Evolutionary conservation across 2,797 vertebrate species (phyloP), one percentile per base, ranked within the genome.

Genomic region (Arnoldichthys spilopterus): DNA sequence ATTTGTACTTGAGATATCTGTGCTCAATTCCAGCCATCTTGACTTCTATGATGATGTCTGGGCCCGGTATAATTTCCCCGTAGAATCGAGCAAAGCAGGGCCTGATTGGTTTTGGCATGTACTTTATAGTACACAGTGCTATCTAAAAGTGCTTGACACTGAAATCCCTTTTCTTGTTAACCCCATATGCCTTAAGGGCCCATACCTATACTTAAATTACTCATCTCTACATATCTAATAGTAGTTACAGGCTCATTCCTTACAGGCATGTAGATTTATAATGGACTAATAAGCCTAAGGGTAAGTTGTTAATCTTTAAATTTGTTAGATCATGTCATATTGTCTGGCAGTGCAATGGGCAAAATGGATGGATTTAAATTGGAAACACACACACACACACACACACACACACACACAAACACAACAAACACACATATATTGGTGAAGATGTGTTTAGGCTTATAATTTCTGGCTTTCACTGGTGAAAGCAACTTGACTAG

Each of bases 81-180:
- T n/a, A 12, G 47, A 70, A 53, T 51, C 13, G 47, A 70, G 18
- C 6, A 43, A 15, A 32, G 67, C 2, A 32, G 8, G 16, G 24
- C 16, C 28, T 74, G 51, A 24, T 37, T 59, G n/a, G 26, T 78
- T 43, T 30, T 22, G 22, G 32, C 22, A 43, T 20, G 11, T 22
- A 26, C 22, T 71, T 62, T 26, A 61, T 56, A 34, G 37, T 20
- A 28, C n/a, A 24, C 9, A 6, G 32, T 28, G n/a, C 16, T 24
- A 63, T 47, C 61, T n/a, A 64, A 72, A 72, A 6, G 22, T 54
- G 28, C 6, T 32, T 54, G 24, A 51, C 11, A 20, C 56, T 68
- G 24, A 32, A 34, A 67, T 67, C 53, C 28, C 30, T n/a, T 53
- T 53, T 68, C 49, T 70, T 43, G 26, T 51, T 70, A 53, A 70